Evolutionary conservation across 2,888 invertebrate species (phyloP), one percentile per base, ranked within the genome.

Genomic region (Ennomos fuscantarius): DNA sequence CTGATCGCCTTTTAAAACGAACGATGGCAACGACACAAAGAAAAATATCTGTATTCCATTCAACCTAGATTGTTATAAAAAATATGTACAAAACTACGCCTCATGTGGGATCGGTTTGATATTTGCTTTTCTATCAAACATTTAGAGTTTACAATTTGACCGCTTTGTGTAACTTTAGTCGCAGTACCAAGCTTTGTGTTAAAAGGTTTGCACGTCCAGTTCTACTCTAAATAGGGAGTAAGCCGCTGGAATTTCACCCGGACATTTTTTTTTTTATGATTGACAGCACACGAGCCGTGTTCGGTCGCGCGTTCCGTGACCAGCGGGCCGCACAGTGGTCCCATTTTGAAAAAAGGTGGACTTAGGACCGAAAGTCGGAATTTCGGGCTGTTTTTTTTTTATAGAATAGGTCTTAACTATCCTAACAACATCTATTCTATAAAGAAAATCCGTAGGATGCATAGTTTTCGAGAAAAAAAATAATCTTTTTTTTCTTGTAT

Each of bases 251-350:
- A 84, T 86, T 87, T 82, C 72, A 79, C 70, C 76, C 48, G 73
- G 75, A 72, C 82, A 84, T 86, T 86, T 87, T 84, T 79, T 79
- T 82, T 86, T 91, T 89, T 90, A 90, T 92, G 89, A 92, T 90
- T 90, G 89, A 89, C 89, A 89, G 87, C 86, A 88, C 90, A 89
- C 89, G 86, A 77, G 82, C 80, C 69, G 86, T 88, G 89, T 72
- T 84, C 90, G 89, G 89, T 89, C 87, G 89, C 87, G 84, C 88
- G 89, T 82, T 79, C 81, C 73, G 67, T 86, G 86, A 81, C 80
- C 87, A 89, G 74, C 82, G 86, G 83, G 54, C n/a, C n/a, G n/a
- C n/a, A n/a, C n/a, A n/a, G n/a, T n/a, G n/a, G n/a, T n/a, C n/a
- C n/a, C n/a, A n/a, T n/a, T n/a, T n/a, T n/a, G n/a, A n/a, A n/a